phyloP scores from a whole-genome alignment of 2,797 vertebrate genomes.

The Furcifer pardalis region DNA sequence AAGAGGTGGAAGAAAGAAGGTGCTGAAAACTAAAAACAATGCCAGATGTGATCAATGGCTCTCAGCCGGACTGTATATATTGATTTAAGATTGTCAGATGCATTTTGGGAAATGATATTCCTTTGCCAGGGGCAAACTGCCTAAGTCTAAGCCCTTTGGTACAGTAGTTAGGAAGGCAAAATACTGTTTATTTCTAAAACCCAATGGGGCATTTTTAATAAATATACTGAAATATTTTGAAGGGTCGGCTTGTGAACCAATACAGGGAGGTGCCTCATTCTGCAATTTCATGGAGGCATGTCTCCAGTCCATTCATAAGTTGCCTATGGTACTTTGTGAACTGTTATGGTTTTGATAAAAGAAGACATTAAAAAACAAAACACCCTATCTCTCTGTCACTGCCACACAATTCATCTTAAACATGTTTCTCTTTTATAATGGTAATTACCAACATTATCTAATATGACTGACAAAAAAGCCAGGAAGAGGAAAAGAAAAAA shows the following conservation, averaged over 20 bases:
- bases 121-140: neutral
- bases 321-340: no score
- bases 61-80: neutral
- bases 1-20: neutral
- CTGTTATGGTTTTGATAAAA: no score
- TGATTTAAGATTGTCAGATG: neutral
- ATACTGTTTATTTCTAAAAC: neutral
- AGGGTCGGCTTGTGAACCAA: no score
- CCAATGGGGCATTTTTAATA: neutral
- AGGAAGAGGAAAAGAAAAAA: neutral
- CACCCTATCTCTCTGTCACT: no score
- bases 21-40: neutral
- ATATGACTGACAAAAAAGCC: neutral
- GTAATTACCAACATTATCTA: neutral
- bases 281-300: no score
- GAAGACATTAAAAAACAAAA: neutral
- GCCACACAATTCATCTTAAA: neutral
- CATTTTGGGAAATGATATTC: neutral
- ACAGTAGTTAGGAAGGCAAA: neutral
- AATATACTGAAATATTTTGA: neutral
- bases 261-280: no score
- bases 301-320: no score
- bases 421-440: neutral
- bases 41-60: neutral
- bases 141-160: neutral